A percentile compares a stretch with the other conserved stretches of the same genome.
These are phyloP conservation scores for Julus scandinavius DNA, from an alignment of 2,888 invertebrate species.

Conservation along the genomic window DNA sequence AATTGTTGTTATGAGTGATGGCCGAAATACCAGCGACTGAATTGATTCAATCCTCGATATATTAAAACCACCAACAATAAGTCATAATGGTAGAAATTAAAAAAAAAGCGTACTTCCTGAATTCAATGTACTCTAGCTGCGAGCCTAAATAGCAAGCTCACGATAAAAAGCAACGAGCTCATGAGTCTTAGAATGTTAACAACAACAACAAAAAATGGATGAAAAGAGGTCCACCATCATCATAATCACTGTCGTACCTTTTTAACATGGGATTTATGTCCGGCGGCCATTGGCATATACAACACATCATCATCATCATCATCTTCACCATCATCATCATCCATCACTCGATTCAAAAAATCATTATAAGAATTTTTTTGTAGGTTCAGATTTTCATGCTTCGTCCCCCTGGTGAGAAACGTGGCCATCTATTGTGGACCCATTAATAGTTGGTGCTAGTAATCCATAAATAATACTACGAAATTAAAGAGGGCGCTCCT, in stretches of 20 bases:
- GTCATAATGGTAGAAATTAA: neutral
- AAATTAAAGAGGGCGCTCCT: neutral
- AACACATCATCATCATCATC: neutral
- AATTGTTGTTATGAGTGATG: neutral
- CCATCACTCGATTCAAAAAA: conserved; percentile 1
- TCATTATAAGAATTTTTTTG: neutral
- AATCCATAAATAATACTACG: neutral
- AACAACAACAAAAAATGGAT: neutral
- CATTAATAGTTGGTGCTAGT: neutral
- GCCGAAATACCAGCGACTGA: neutral
- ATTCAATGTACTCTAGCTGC: neutral
- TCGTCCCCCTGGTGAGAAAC: neutral
- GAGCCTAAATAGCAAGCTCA: neutral
- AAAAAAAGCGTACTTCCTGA: neutral
- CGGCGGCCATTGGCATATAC: neutral
- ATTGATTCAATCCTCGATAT: neutral
- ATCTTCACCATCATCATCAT: neutral
- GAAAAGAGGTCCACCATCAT: neutral
- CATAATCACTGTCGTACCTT: neutral
- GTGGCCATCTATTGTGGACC: neutral
- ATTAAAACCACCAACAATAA: neutral
- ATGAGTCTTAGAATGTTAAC: neutral
- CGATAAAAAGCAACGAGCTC: neutral
- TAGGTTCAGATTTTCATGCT: neutral
- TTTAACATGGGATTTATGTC: neutral